Conservation (phyloP, 2,797 vertebrate species). For the Sebastes melanostomus region DNA sequence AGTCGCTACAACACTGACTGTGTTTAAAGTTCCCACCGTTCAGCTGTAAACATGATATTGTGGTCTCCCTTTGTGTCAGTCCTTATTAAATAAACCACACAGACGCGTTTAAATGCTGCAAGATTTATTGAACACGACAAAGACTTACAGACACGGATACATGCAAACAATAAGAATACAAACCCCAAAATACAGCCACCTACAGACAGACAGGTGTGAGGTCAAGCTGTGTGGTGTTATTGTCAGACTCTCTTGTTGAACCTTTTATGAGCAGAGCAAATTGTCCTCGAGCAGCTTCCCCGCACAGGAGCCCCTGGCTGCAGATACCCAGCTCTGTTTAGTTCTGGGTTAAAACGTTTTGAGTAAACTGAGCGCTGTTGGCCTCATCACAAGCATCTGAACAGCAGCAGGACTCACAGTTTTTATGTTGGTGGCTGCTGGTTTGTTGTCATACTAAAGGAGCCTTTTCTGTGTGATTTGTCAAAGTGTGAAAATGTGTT, state of each 20-base stretch:
- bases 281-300: conserved; percentile 15
- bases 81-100: conserved; percentile 23
- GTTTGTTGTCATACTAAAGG: background rate
- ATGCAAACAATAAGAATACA: background rate
- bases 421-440: conserved; percentile 18
- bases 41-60: conserved; percentile 38
- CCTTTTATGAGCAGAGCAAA: conserved; percentile 59
- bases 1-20: background rate
- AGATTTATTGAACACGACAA: background rate
- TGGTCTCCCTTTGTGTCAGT: conserved; percentile 18
- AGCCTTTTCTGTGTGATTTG: background rate
- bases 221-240: conserved; percentile 21
- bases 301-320: conserved; percentile 31
- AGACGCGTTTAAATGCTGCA: conserved; percentile 22
- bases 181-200: background rate
- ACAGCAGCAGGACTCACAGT: conserved; percentile 1
- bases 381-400: conserved; percentile 22
- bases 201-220: conserved; percentile 20
- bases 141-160: background rate
- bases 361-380: conserved; percentile 62
- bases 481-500: background rate
- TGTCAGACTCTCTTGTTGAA: conserved; percentile 7
- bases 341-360: conserved; percentile 68
- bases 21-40: conserved; percentile 39
- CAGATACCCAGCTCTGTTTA: conserved; percentile 69